Percentiles rank a stretch among this genome's conserved stretches.
Conservation (phyloP, 2,888 invertebrate species). For the Hesperia comma region DNA sequence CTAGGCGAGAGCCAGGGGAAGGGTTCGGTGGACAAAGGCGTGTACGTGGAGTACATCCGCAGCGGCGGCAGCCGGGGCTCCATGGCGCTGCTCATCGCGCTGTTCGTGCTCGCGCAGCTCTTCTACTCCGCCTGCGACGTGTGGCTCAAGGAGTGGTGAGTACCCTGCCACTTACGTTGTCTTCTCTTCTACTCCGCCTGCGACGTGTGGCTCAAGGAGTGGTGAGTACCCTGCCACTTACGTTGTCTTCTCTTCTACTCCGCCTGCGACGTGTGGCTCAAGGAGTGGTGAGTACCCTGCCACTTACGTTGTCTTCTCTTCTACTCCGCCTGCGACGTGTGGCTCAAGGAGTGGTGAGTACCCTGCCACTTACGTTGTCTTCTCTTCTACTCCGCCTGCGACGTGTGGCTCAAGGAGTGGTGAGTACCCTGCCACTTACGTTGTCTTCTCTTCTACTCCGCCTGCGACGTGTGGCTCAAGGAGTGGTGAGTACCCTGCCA, state of each 20-base stretch:
- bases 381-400: too few relatives aligned
- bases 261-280: slow-evolving; percentile 86
- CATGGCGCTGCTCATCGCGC: slow-evolving; percentile 73
- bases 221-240: slow-evolving; percentile 55
- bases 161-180: neutral
- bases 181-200: slow-evolving; percentile 82
- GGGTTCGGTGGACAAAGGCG: slow-evolving; percentile 73
- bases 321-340: slow-evolving; percentile 85
- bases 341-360: slow-evolving; percentile 84
- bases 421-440: too few relatives aligned
- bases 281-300: slow-evolving; percentile 73
- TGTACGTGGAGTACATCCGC: slow-evolving; percentile 82
- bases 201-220: slow-evolving; percentile 86
- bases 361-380: too few relatives aligned
- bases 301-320: slow-evolving; percentile 52
- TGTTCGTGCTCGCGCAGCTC: slow-evolving; percentile 82
- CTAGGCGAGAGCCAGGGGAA: slow-evolving; percentile 71
- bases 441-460: too few relatives aligned
- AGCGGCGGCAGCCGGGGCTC: slow-evolving; percentile 82
- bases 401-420: too few relatives aligned
- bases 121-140: slow-evolving; percentile 86
- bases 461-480: too few relatives aligned
- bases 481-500: too few relatives aligned
- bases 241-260: slow-evolving; percentile 74
- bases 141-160: slow-evolving; percentile 85